Percentiles rank a stretch among this genome's conserved stretches.
Conservation (phyloP, 2,113 vertebrate species). For the Paraplagusia blochii region DNA sequence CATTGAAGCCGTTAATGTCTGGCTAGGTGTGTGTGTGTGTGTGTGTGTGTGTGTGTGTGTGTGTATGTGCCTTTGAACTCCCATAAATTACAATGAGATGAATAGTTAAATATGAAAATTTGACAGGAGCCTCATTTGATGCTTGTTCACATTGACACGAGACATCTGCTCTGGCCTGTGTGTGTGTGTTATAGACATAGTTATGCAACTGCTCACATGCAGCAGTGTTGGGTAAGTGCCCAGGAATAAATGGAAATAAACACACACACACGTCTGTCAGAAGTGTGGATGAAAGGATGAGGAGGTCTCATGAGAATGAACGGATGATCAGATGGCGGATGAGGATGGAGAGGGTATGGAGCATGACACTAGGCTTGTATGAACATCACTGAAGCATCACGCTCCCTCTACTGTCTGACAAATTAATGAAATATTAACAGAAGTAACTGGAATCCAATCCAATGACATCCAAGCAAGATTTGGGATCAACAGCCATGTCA, state of each 20-base stretch:
- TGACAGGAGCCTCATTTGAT: slow-evolving; percentile 64
- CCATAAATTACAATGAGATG: slow-evolving; percentile 70
- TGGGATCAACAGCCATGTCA: slow-evolving; percentile 59
- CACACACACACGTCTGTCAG: slow-evolving; percentile 44
- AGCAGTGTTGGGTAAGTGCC: too few species aligned
- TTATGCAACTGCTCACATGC: slow-evolving; percentile 31
- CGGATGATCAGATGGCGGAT: slow-evolving; percentile 57
- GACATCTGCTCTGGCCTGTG: slow-evolving; percentile 69
- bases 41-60: slow-evolving; percentile 35
- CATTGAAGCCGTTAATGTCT: slow-evolving; percentile 29
- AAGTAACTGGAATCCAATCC: slow-evolving; percentile 75
- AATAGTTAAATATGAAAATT: slow-evolving; percentile 74
- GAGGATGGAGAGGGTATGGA: slow-evolving; percentile 43
- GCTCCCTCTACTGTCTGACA: slow-evolving; percentile 66
- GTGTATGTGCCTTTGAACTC: slow-evolving; percentile 21
- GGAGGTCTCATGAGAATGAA: slow-evolving; percentile 58
- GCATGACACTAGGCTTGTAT: slow-evolving; percentile 12
- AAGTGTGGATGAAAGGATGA: slow-evolving; percentile 61
- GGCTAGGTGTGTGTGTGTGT: slow-evolving; percentile 28
- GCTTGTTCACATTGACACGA: slow-evolving; percentile 67
- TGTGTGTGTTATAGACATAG: slow-evolving; percentile 6
- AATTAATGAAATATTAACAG: slow-evolving; percentile 76
- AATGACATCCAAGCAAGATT: slow-evolving; percentile 52
- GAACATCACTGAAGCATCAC: slow-evolving; percentile 7
- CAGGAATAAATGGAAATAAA: not conserved